phyloP scores from a whole-genome alignment of 2,888 invertebrate genomes.

The Dysmachus trigonus region DNA sequence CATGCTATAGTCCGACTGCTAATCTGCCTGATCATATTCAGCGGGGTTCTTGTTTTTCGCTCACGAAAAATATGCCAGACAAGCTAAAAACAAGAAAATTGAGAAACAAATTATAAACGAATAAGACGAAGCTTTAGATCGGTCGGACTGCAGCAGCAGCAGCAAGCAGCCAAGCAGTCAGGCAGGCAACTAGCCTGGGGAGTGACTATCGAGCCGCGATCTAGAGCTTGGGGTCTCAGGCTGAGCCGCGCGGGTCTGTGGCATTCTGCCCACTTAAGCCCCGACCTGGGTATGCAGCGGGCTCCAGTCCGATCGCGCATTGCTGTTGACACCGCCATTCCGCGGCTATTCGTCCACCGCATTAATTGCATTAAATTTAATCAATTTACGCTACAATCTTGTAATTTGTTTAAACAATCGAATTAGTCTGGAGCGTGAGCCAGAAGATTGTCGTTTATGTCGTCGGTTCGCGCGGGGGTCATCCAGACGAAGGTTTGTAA shows the following conservation, averaged over 20 bases:
- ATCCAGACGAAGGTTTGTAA: background rate
- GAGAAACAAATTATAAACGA: background rate
- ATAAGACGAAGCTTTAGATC: background rate
- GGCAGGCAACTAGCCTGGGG: background rate
- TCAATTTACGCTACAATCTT: background rate
- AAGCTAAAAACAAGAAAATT: background rate
- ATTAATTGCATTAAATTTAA: conserved; percentile 9
- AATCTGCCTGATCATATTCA: background rate
- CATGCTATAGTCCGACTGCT: background rate
- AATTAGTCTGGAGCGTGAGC: background rate
- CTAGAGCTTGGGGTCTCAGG: background rate
- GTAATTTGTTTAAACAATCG: conserved; percentile 19
- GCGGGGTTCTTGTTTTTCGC: background rate
- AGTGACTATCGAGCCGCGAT: conserved; percentile 3
- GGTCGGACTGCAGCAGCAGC: background rate
- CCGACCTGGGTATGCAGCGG: background rate
- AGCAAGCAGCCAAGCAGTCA: background rate
- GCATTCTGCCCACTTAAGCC: background rate
- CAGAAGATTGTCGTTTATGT: background rate
- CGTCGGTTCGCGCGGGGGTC: background rate
- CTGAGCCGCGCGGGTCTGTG: background rate
- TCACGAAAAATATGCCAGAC: background rate
- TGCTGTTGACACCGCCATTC: background rate
- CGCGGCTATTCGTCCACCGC: background rate
- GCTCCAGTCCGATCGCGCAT: background rate